Evolutionary conservation across 2,113 vertebrate genomes (phyloP), one percentile per base, ranked within the genome.

Genomic region (Burhinus oedicnemus): DNA sequence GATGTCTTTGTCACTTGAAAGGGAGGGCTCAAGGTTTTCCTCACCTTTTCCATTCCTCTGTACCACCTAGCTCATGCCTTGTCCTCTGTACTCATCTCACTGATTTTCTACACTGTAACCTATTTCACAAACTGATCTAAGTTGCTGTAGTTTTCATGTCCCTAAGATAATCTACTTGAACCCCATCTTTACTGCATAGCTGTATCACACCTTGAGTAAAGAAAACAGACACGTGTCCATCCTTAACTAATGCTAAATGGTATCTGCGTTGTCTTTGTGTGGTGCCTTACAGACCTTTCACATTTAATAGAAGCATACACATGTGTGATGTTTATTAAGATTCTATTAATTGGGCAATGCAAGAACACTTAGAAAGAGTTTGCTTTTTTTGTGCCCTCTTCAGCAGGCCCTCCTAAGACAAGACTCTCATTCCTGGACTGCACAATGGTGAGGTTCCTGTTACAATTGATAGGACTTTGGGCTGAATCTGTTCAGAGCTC

Each of bases 241-340:
- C 34, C 22, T 82, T 60, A 27, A 23, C 34, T 69, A 34, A 22
- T 22, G 36, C 23, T 62, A 36, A 38, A 26, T 55, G 23, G 25
- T 38, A 15, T 36, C 36, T 81, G 23, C 55, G 12, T 13, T 69
- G 42, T 27, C 44, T 77, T 58, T 58, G 61, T 21, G 4, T 45
- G 23, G 29, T 76, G 34, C 29, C 49, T 64, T 81, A 26, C 49
- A 18, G 29, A 64, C 49, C 23, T 47, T 58, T n/a, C 58, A 8
- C 11, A 12, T 58, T 64, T 86, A 65, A 47, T 54, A 64, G 42
- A 86, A 42, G 13, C 0, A 0, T 52, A 32, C 4, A 15, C 1
- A 7, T 6, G 3, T 30, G 32, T 55, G 36, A 62, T n/a, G 15
- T 42, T 94, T 36, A 29, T 66, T 71, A 60, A 54, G 30, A 38